Conservation (phyloP, 1,140 invertebrate genomes). For the Drosophila neocordata region DNA sequence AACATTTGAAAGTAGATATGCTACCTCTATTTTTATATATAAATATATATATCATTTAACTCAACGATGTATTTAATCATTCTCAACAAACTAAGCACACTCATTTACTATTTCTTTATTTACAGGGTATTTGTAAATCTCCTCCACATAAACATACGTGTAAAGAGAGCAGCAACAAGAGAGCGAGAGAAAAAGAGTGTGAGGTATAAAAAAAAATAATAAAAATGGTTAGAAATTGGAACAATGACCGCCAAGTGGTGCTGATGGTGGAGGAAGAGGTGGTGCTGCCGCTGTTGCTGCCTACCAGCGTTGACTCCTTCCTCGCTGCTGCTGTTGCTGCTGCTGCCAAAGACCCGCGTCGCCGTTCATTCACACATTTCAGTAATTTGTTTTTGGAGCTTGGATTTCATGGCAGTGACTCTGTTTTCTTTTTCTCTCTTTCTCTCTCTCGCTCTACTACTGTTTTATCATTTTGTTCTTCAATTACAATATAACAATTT, state of each 20-base stretch:
- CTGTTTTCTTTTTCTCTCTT: neutral
- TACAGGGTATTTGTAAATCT: conserved; percentile 19
- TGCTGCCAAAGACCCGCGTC: conserved; percentile 38
- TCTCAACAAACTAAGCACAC: too few species aligned
- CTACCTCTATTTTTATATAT: too few species aligned
- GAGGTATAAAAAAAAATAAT: conserved; percentile 21
- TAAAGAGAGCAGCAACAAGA: neutral
- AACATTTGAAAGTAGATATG: too few species aligned
- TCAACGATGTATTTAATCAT: too few species aligned
- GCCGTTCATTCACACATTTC: conserved; percentile 72
- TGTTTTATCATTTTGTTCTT: neutral
- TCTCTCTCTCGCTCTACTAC: neutral
- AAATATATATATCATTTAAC: too few species aligned
- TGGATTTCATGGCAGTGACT: conserved; percentile 52
- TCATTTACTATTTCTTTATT: neutral
- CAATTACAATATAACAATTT: neutral
- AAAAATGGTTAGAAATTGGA: conserved; percentile 76
- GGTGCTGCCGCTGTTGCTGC: neutral
- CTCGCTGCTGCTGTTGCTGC: conserved; percentile 10
- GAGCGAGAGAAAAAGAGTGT: neutral
- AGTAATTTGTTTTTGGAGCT: conserved; percentile 54
- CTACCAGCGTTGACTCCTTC: conserved; percentile 3
- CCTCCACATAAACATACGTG: conserved; percentile 27
- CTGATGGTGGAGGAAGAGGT: conserved; percentile 20
- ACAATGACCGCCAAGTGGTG: conserved; percentile 75